phyloP scores from a whole-genome alignment of 2,113 vertebrate species.

The Platycercus adscitus region DNA sequence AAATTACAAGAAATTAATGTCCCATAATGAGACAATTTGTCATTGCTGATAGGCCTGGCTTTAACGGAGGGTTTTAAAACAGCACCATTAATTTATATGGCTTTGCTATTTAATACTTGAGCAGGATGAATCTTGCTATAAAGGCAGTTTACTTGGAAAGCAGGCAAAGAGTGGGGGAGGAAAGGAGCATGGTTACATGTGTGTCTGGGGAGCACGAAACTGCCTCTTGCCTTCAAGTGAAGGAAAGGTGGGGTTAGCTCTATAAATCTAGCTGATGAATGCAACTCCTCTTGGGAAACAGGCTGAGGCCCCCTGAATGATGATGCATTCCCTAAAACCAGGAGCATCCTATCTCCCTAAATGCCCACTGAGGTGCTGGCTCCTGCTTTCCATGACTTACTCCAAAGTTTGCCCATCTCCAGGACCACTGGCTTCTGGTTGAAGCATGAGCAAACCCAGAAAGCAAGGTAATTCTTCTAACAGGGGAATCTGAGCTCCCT shows the following conservation, averaged over 20 bases:
- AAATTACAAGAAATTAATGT: conserved; percentile 62
- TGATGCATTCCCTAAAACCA: background rate
- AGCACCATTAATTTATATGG: conserved; percentile 61
- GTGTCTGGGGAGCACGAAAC: background rate
- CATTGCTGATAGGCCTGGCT: conserved; percentile 20
- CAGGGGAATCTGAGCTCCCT: background rate
- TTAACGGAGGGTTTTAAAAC: conserved; percentile 41
- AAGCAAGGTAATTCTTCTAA: background rate
- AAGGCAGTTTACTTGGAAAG: conserved; percentile 5
- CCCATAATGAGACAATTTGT: conserved; percentile 58
- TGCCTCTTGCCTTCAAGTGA: background rate
- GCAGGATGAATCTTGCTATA: conserved; percentile 5
- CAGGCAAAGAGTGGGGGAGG: background rate
- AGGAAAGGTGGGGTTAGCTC: background rate
- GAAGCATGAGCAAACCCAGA: background rate
- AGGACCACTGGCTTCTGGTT: background rate
- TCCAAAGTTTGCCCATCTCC: background rate
- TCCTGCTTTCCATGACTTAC: background rate
- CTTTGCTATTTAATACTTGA: conserved; percentile 58
- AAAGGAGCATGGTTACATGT: background rate
- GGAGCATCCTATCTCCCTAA: too few species aligned
- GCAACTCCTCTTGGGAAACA: background rate
- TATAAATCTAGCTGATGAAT: background rate
- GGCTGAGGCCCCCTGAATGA: background rate
- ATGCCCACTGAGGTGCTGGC: background rate